phyloP scores from a whole-genome alignment of 2,888 invertebrate species.

The Tanytarsus gracilentus region DNA sequence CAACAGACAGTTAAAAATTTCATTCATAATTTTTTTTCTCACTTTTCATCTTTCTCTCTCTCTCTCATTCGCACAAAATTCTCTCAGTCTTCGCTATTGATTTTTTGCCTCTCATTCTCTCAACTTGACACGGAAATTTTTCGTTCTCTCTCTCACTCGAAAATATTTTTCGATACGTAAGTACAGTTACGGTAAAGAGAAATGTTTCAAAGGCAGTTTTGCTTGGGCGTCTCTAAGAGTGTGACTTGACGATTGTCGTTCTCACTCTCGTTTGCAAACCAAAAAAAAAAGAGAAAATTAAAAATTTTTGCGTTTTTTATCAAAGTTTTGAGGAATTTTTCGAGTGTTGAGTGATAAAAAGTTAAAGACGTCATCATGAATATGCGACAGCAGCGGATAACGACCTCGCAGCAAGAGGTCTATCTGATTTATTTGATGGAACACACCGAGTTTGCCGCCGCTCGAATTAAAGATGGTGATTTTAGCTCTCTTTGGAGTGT shows the following conservation, averaged over 20 bases:
- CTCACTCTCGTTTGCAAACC: not conserved
- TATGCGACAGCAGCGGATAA: slow-evolving; percentile 26
- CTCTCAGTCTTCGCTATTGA: too few relatives aligned
- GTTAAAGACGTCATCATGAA: slow-evolving; percentile 1
- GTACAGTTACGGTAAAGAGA: too few relatives aligned
- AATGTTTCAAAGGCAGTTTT: too few relatives aligned
- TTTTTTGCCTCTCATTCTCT: too few relatives aligned
- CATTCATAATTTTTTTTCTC: too few relatives aligned
- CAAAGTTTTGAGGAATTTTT: not conserved
- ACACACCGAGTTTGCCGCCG: slow-evolving; percentile 20
- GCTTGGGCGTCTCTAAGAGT: slow-evolving; percentile 15
- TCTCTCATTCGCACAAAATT: too few relatives aligned
- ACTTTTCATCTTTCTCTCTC: too few relatives aligned
- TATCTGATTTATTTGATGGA: slow-evolving; percentile 23
- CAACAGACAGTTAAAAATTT: too few relatives aligned
- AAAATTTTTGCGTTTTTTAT: not conserved
- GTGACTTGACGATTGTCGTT: slow-evolving; percentile 12
- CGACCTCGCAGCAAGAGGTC: slow-evolving; percentile 19
- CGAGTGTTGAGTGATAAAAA: not conserved
- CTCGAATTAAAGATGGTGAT: slow-evolving; percentile 24
- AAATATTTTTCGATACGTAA: too few relatives aligned
- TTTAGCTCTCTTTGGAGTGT: not conserved
- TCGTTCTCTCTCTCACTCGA: too few relatives aligned
- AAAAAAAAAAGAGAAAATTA: not conserved
- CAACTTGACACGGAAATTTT: too few relatives aligned